These are phyloP conservation scores for Hyperoplus lanceolatus DNA, from an alignment of 2,797 vertebrate species.

Conservation along the genomic window DNA sequence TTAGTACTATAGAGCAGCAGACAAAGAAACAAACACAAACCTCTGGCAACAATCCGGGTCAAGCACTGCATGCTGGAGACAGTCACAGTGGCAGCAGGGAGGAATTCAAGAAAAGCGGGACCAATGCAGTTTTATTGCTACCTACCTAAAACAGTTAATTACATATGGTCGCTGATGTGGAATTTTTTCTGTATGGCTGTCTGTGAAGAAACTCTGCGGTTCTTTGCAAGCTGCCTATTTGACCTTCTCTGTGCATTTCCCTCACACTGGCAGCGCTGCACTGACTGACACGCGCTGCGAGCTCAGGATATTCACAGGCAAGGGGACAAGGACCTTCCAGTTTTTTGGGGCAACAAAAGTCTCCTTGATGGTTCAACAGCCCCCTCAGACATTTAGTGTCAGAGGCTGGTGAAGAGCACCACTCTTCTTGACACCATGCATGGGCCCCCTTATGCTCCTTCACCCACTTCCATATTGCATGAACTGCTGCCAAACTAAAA, in stretches of 20 bases:
- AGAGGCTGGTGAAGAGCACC: constrained; percentile 51
- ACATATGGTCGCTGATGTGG: constrained; percentile 83
- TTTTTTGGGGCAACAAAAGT: constrained; percentile 64
- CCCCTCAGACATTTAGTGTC: constrained; percentile 52
- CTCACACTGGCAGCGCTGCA: constrained; percentile 68
- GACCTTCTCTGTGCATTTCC: constrained; percentile 74
- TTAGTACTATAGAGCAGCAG: constrained; percentile 60
- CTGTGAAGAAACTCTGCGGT: constrained; percentile 84
- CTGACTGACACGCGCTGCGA: constrained; percentile 73
- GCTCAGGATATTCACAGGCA: constrained; percentile 27
- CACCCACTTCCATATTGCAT: constrained; percentile 25
- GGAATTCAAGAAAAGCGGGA: constrained; percentile 77
- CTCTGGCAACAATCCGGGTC: constrained; percentile 68
- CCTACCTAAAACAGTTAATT: constrained; percentile 85
- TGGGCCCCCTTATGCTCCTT: constrained; percentile 50
- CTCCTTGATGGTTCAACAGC: constrained; percentile 64
- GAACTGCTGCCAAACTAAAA: constrained; percentile 69
- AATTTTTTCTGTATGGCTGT: constrained; percentile 81
- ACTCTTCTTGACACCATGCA: constrained; percentile 52
- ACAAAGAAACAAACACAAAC: constrained; percentile 76
- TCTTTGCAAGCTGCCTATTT: constrained; percentile 86
- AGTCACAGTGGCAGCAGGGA: constrained; percentile 67
- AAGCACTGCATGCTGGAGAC: constrained; percentile 70
- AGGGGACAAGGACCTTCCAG: constrained; percentile 56
- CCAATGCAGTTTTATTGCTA: constrained; percentile 83